A percentile compares a stretch with the other conserved stretches of the same genome.
Evolutionary conservation across 2,797 vertebrate species (phyloP).

Genomic region (Coendou prehensilis): DNA sequence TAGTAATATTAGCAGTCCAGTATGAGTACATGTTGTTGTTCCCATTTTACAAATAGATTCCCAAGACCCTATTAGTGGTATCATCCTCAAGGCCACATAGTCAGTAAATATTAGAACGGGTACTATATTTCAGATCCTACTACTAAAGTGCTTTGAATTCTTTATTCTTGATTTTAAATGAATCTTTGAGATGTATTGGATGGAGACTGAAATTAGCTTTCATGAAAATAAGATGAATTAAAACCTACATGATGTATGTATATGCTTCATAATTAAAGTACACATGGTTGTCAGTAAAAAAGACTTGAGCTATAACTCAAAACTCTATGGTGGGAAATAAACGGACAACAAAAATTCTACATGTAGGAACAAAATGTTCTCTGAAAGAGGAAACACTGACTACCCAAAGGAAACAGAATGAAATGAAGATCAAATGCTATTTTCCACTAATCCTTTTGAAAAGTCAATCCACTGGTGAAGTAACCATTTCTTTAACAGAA

Average conservation of each 20-base stretch:
- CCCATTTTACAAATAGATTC: constrained; percentile 4
- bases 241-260: neutral
- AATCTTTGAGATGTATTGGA: neutral
- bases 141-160: neutral
- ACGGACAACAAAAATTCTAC: constrained; percentile 73
- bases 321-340: constrained; percentile 38
- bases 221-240: constrained; percentile 73
- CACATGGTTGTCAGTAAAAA: constrained; percentile 65
- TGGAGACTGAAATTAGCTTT: constrained; percentile 58
- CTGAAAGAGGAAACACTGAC: constrained; percentile 68
- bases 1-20: neutral
- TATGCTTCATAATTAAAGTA: constrained; percentile 67
- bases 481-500: constrained; percentile 66
- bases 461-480: constrained; percentile 7
- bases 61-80: neutral
- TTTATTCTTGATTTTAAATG: neutral
- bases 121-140: neutral
- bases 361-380: constrained; percentile 74
- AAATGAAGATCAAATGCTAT: constrained; percentile 74
- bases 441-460: constrained; percentile 72
- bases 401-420: constrained; percentile 54
- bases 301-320: constrained; percentile 54
- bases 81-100: constrained; percentile 12
- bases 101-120: neutral
- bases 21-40: neutral